Base-by-base conservation (phyloP, 2,888 invertebrate genomes). In the Ctenicera cuprea region DNA sequence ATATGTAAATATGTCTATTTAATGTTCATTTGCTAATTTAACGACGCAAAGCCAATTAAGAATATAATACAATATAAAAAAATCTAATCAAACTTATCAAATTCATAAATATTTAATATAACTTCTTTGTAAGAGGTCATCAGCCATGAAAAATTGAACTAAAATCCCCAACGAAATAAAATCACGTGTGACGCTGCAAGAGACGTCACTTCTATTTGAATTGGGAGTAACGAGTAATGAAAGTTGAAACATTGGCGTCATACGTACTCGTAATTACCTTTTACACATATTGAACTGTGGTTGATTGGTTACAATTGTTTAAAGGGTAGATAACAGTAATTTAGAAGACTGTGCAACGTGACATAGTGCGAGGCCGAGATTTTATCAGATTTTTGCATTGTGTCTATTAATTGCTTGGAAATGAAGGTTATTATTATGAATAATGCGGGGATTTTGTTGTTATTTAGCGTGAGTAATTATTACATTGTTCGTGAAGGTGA, bases 351-450 rank as follows among this genome's bases (percentile, higher is more conserved):
- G n/a, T 9, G n/a, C 38, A 38, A 12, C n/a, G 7, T 7, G 38
- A 4, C 11, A 8, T 38, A 38, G 7, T 38, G 38, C n/a, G n/a
- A n/a, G n/a, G n/a, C n/a, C 14, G n/a, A n/a, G 41, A 41, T 41
- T 41, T 41, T 41, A 41, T 41, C 41, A 14, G 1, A 41, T 41
- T 14, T 38, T 41, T 14, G 14, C 41, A 41, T 41, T 41, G 41
- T 41, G 3, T 41, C n/a, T 41, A 41, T 41, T 14, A 41, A 41
- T 41, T 14, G 14, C 14, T 14, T 4, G 4, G 14, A 41, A 14
- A 9, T 48, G 48, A 48, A 48, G 48, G 48, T 48, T 48, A 18
- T 16, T 11, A 18, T 48, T 48, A 18, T 48, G 20, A 48, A 11
- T 48, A 48, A 48, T 11, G 20, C 9, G 48, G 48, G 48, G 43